Evolutionary conservation across 2,888 invertebrate species (phyloP), one percentile per base, ranked within the genome.

Genomic region (Drosophila rellima): DNA sequence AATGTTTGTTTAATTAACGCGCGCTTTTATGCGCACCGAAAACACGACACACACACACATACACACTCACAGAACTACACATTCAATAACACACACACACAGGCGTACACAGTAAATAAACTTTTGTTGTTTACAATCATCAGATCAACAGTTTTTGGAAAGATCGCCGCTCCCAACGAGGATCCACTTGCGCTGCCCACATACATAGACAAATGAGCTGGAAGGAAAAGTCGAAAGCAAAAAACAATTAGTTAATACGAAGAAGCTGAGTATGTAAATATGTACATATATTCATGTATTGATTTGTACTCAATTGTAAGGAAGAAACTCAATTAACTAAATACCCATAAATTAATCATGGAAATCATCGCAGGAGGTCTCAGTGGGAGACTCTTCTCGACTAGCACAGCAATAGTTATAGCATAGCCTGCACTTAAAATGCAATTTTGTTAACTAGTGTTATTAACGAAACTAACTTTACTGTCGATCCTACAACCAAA

Each of bases 1-100:
- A 70, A 61, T 74, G 70, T 74, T 74, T 75, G 56, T 75, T 74
- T 74, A 75, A 74, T 75, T 75, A 44, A 47, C 33, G 74, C 44
- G 74, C 63, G 64, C 54, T 54, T 70, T 71, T 60, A 48, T 67
- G 44, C 15, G 42, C 55, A n/a, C 26, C 60, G 40, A 56, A 67
- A 73, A 66, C 48, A 37, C 44, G 37, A 64, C 39, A 47, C 40
- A 57, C 39, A 68, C 17, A 61, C 13, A 37, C 20, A 23, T 6
- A 15, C 13, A 20, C 15, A 17, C 10, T 13, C 15, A 7, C 26
- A 26, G 26, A 26, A 26, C 7, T 26, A 26, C 35, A n/a, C 15
- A 15, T 37, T n/a, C 42, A 42, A 13, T n/a, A 7, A 48, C n/a
- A 64, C 31, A 20, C 15, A 48, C 18, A 15, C 10, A 17, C 2